phyloP scores from a whole-genome alignment of 2,888 invertebrate genomes.

The Molorchus minor region DNA sequence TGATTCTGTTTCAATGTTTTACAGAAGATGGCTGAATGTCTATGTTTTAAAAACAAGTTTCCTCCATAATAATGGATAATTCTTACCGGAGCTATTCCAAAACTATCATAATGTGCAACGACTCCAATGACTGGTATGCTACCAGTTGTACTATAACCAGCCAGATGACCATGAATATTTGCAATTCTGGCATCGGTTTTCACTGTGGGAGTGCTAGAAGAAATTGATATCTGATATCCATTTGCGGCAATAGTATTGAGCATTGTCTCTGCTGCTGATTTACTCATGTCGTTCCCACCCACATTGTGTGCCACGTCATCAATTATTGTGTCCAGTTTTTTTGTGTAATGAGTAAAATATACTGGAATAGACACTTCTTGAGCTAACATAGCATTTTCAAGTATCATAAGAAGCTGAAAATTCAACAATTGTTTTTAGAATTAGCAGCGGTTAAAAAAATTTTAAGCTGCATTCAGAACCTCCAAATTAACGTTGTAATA shows the following conservation, averaged over 20 bases:
- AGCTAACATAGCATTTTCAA: slow-evolving; percentile 82
- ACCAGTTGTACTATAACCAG: slow-evolving; percentile 75
- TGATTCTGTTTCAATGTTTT: no score
- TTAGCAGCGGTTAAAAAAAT: no score
- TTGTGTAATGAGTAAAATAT: slow-evolving; percentile 83
- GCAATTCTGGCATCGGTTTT: slow-evolving; percentile 84
- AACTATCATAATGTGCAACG: slow-evolving; percentile 93
- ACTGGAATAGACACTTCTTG: slow-evolving; percentile 86
- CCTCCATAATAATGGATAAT: no score
- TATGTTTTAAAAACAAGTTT: no score
- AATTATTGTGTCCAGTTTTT: slow-evolving; percentile 78
- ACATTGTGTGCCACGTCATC: slow-evolving; percentile 77
- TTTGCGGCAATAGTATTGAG: slow-evolving; percentile 90
- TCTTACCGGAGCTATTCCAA: slow-evolving; percentile 89
- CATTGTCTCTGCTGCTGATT: slow-evolving; percentile 84
- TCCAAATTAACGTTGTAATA: no score
- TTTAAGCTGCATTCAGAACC: no score
- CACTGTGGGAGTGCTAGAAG: slow-evolving; percentile 74
- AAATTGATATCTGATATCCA: slow-evolving; percentile 92
- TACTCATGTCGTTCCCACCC: slow-evolving; percentile 74
- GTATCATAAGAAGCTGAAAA: slow-evolving; percentile 73
- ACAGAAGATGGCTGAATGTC: no score
- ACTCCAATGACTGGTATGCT: slow-evolving; percentile 83
- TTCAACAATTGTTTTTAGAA: no score
- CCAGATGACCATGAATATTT: slow-evolving; percentile 86